Base-by-base conservation (phyloP, 2,888 invertebrate genomes). In the Axea sp. region DNA sequence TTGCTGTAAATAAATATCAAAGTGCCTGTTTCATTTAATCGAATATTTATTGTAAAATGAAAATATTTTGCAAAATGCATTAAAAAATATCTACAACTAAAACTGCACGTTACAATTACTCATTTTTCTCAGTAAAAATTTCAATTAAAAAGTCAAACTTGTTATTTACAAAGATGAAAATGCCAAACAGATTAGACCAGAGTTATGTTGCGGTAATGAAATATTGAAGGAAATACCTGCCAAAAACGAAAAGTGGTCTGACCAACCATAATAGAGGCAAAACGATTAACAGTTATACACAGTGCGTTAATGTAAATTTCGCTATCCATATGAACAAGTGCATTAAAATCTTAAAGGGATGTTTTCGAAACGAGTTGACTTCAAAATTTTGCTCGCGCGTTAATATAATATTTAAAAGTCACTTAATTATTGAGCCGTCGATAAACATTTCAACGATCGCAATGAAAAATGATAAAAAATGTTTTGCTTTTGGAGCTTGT, bases 311-410 rank as follows among this genome's bases (percentile, higher is more conserved):
- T 43, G 33, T 26, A 33, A 43, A 64, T 43, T 24, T 53, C 19
- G 11, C 35, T 64, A 64, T 64, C 41, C 53, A 49, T 59, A 12
- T 59, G 43, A 49, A 55, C 43, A 68, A 51, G 68, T 68, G 59
- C 68, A 57, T 49, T 51, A 41, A 35, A 51, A 35, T 41, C 43
- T 59, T 59, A 47, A 30, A 37, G 28, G 39, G 47, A 14, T 49
- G 33, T 51, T 51, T 51, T 43, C 59, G 22, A 68, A 68, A 59
- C 19, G 35, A 47, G 59, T 68, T 9, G 59, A 68, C 57, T 68
- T 51, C 51, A 24, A 67, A 68, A 41, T n/a, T 14, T 3, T 12
- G 24, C 45, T 33, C 33, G 3, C 11, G 7, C 11, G n/a, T 37
- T 15, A 12, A 14, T 31, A 8, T 28, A 15, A 14, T 15, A 24